These are phyloP conservation scores for Natator depressus DNA, from an alignment of 2,113 vertebrate species.

Conservation along the genomic window DNA sequence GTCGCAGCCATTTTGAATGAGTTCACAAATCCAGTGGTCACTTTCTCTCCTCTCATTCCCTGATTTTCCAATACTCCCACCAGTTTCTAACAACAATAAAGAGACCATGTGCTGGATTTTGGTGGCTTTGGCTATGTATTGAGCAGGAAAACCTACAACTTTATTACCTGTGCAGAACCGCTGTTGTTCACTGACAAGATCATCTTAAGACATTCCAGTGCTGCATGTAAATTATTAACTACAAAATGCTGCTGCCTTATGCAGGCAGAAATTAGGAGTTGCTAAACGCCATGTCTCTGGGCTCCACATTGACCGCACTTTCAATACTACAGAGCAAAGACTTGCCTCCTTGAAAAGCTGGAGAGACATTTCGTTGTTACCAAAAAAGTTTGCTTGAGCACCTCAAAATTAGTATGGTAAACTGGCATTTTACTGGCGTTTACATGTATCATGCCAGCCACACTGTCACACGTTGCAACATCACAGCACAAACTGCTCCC, in stretches of 20 bases:
- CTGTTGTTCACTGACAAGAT: conserved; percentile 52
- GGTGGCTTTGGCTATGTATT: neutral
- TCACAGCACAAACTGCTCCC: neutral
- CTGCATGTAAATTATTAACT: neutral
- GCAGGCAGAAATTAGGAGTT: neutral
- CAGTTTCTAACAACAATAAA: neutral
- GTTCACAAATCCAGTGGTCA: fast-evolving
- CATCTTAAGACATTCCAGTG: neutral
- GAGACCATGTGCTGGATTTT: neutral
- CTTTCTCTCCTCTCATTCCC: neutral
- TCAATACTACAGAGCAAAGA: neutral
- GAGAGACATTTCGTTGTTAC: neutral
- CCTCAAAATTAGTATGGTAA: neutral
- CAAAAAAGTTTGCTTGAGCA: neutral
- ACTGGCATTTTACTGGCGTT: fast-evolving
- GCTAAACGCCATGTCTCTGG: neutral
- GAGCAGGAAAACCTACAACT: neutral
- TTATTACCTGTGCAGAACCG: neutral
- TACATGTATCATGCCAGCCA: neutral
- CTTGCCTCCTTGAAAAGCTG: neutral
- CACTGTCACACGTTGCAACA: neutral
- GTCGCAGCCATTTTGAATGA: neutral
- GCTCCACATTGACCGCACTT: fast-evolving
- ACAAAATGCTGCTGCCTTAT: fast-evolving
- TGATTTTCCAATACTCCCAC: neutral